Conservation (phyloP, 2,797 vertebrate species). For the Microctenopoma stevenorrisi region DNA sequence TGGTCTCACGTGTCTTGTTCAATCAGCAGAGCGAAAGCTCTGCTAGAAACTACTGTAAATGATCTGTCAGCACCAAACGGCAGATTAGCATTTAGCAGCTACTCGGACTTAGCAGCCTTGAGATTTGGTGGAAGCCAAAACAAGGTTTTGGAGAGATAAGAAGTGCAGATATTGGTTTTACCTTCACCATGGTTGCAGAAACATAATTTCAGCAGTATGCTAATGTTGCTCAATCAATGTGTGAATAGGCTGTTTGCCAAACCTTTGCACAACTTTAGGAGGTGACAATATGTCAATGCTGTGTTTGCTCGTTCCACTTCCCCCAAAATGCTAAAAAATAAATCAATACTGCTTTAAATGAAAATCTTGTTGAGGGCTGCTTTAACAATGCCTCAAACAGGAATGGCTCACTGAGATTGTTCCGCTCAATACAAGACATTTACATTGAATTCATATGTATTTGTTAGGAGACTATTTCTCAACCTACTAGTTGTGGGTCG, state of each 20-base stretch:
- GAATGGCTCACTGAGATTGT: neutral
- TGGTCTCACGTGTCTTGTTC: neutral
- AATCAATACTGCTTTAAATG: neutral
- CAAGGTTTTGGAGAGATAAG: neutral
- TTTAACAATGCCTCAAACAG: neutral
- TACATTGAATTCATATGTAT: neutral
- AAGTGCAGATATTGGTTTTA: neutral
- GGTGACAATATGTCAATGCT: neutral
- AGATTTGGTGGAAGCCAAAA: neutral
- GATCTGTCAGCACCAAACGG: neutral
- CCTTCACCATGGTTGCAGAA: neutral
- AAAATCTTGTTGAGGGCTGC: neutral
- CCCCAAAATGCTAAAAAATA: neutral
- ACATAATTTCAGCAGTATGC: neutral
- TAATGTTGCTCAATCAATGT: neutral
- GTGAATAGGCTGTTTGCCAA: neutral
- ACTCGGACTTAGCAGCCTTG: neutral
- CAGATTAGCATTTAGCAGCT: neutral
- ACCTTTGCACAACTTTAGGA: neutral
- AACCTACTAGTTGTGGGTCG: slow-evolving; percentile 67
- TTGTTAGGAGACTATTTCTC: neutral
- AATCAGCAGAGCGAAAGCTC: neutral
- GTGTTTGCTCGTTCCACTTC: slow-evolving; percentile 7
- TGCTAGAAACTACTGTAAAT: neutral
- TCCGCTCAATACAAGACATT: neutral